phyloP scores from a whole-genome alignment of 2,797 vertebrate species.

The Tympanoctomys barrerae region DNA sequence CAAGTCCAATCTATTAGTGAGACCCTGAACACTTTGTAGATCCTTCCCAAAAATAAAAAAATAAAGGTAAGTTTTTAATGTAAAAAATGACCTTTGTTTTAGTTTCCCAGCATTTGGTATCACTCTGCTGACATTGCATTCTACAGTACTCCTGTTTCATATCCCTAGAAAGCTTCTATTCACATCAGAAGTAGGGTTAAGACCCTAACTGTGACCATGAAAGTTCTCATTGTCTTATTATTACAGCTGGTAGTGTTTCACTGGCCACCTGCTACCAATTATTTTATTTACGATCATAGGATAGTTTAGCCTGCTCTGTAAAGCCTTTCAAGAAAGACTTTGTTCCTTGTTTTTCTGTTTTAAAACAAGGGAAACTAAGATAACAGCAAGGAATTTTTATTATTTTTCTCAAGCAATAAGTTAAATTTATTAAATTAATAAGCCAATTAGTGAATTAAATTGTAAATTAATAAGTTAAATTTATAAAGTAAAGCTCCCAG shows the following conservation, averaged over 20 bases:
- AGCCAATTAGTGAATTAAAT: not conserved
- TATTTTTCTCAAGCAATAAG: constrained; percentile 20
- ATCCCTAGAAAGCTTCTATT: constrained; percentile 74
- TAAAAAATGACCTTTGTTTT: constrained; percentile 8
- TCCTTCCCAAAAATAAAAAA: too few relatives aligned
- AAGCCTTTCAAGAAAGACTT: constrained; percentile 58
- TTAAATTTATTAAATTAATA: not conserved
- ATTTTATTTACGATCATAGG: constrained; percentile 71
- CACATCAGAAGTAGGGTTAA: constrained; percentile 64
- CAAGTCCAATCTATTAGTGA: too few relatives aligned
- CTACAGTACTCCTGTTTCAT: constrained; percentile 55
- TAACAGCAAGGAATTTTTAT: not conserved
- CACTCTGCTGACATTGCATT: constrained; percentile 38
- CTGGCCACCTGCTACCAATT: constrained; percentile 76
- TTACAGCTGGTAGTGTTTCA: constrained; percentile 69
- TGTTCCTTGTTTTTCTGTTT: not conserved
- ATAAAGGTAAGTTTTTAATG: not conserved
- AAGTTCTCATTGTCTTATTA: constrained; percentile 78
- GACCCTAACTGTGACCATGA: constrained; percentile 64
- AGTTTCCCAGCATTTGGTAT: constrained; percentile 15
- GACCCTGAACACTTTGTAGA: too few relatives aligned
- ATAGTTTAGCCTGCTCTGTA: constrained; percentile 30
- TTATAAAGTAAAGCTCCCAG: constrained; percentile 48
- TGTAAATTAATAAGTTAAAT: constrained; percentile 16
- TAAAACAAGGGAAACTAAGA: constrained; percentile 52